Evolutionary conservation across 2,113 vertebrate species (phyloP).

Genomic region (Leiothrix lutea): DNA sequence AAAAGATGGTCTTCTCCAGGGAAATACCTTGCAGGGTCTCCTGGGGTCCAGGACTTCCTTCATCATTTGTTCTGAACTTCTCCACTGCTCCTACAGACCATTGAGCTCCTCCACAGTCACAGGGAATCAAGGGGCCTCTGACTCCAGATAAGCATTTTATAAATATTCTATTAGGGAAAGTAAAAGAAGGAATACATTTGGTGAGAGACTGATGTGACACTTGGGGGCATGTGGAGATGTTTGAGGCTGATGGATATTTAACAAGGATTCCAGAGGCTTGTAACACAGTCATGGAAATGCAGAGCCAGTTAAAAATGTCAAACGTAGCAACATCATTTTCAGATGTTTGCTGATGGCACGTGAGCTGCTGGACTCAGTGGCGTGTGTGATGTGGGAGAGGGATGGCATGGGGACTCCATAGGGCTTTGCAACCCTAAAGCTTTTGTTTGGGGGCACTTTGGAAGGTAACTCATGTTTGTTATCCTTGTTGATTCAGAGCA

Average conservation of each 20-base stretch:
- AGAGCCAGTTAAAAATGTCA: neutral
- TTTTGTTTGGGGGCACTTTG: neutral
- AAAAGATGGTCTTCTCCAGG: neutral
- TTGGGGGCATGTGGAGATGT: neutral
- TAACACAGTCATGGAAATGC: neutral
- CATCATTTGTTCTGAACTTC: neutral
- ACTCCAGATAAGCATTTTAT: neutral
- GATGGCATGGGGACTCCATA: rapidly evolving
- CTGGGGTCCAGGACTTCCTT: neutral
- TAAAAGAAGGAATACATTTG: neutral
- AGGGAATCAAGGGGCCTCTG: neutral
- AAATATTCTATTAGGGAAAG: neutral
- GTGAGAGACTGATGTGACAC: neutral
- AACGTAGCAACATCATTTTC: neutral
- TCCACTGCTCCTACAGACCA: neutral
- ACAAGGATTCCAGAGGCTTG: neutral
- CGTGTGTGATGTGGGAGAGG: neutral
- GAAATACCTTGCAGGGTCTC: neutral
- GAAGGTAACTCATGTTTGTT: neutral
- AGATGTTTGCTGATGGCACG: neutral
- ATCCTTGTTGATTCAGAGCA: neutral
- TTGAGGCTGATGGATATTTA: neutral
- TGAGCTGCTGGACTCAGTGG: neutral
- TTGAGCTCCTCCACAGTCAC: neutral
- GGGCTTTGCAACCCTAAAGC: neutral